Conservation (phyloP, 2,113 vertebrate species). For the Lophochroa leadbeateri region DNA sequence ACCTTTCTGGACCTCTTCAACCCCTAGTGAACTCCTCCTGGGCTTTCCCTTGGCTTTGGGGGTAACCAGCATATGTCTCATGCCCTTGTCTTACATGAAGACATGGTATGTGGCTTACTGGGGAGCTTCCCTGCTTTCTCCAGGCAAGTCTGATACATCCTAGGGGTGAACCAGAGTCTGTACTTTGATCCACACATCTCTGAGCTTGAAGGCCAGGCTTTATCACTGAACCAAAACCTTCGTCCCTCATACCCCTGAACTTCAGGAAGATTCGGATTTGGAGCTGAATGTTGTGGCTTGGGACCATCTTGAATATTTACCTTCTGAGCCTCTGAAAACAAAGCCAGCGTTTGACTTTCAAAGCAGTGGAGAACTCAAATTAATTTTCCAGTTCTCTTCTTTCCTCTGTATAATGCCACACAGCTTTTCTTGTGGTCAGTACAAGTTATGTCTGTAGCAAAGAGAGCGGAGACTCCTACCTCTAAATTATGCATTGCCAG, state of each 20-base stretch:
- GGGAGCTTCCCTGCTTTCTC: neutral
- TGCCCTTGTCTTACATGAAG: neutral
- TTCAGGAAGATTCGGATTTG: neutral
- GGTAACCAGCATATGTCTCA: accelerated
- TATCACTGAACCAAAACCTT: neutral
- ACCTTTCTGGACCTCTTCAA: neutral
- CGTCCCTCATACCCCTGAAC: neutral
- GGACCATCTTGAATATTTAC: neutral
- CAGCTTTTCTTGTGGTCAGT: neutral
- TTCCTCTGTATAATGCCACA: neutral
- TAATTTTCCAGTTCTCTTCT: neutral
- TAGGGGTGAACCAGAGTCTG: neutral
- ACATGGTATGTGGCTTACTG: accelerated
- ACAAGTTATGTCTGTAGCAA: neutral
- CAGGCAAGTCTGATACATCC: neutral
- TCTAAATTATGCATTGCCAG: neutral
- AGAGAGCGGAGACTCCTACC: neutral
- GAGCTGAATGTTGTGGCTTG: neutral
- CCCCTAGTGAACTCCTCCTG: neutral
- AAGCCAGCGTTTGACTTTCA: neutral
- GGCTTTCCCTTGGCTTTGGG: neutral
- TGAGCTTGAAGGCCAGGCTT: neutral
- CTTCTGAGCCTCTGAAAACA: neutral
- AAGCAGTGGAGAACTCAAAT: neutral
- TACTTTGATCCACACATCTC: neutral